Base-by-base conservation (phyloP, 2,888 invertebrate genomes). In the Taphrorychus bicolor region DNA sequence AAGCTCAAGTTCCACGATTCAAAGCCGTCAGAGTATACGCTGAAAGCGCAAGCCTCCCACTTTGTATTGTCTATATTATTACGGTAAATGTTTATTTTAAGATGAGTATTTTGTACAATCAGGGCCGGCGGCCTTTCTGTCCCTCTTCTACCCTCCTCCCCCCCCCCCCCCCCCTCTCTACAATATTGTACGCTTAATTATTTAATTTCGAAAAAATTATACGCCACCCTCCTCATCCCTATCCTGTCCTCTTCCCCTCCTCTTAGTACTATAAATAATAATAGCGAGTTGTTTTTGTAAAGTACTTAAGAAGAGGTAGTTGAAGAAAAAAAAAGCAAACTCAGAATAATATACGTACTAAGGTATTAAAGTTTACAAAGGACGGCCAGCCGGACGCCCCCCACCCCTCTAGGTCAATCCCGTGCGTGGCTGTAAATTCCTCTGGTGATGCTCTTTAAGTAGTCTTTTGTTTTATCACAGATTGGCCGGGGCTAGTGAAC, bases 251-350 rank as follows among this genome's bases (percentile, higher is more conserved):
- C 32, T 16, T 5, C 14, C 54, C 40, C 16, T 11, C 53, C 54
- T 54, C 59, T 23, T 57, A 41, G 21, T 57, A 14, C 52, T 32
- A 32, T 52, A n/a, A n/a, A n/a, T n/a, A n/a, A n/a, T n/a, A 21
- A 59, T 63, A 64, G 65, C 65, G 52, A 64, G 69, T 70, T 66
- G 58, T 70, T 67, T 58, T 70, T 62, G 59, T 57, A 62, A 68
- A 70, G 70, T 70, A 70, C 70, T 70, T 70, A 70, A 70, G 49
- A 51, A 19, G 19, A 60, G 56, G 61, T 66, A 66, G 61, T 52
- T 66, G 49, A 60, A 66, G 42, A 58, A 48, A 24, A 54, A 42
- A n/a, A n/a, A n/a, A n/a, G n/a, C 56, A 59, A 61, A 66, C 59
- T 54, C 60, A 60, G 59, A 59, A 66, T 56, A 61, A 66, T 66